Evolutionary conservation across 2,113 vertebrate genomes (phyloP), one percentile per base, ranked within the genome.

Genomic region (Porphyrio hochstetteri): DNA sequence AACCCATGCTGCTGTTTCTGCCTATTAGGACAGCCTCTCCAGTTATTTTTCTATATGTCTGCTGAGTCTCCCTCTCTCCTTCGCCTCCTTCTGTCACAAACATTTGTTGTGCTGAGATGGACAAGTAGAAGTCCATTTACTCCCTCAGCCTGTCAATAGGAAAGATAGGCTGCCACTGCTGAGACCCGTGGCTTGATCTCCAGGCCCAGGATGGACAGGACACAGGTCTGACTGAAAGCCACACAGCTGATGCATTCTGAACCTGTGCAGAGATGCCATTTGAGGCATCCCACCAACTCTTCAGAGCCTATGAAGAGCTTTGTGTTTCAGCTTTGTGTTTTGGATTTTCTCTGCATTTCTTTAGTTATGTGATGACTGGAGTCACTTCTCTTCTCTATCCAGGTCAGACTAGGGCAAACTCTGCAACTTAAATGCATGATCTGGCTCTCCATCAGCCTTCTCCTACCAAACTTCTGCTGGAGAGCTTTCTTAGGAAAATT

Each of bases 401-500:
- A 59, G 53, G 19, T 68, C 55, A 75, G 76, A 71, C 53, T 82
- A 72, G 53, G 82, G 20, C 13, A 57, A 81, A 23, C 21, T 81
- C 76, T 55, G 33, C 19, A 76, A 38, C 7, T 74, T n/a, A 38
- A 90, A 82, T 36, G 29, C 31, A 36, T 9, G 63, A 60, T 53
- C 38, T 61, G n/a, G 15, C 33, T 71, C 36, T 80, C 50, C 4
- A 3, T 14, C 56, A 44, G 79, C 64, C 33, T 81, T 75, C 61
- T 70, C 68, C 63, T 42, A 4, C 68, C 56, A 16, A 56, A 36
- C 21, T 82, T 65, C 79, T 97, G 91, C 74, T 87, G 60, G 48
- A 83, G 87, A 82, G 55, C 59, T 96, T 93, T 96, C 83, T 96
- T 92, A 78, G 95, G 97, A 95, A 88, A 91, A 59, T 88, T 17